A percentile compares a stretch with the other conserved stretches of the same genome.
These are phyloP conservation scores for Trachelus iudaicus DNA, from an alignment of 2,888 invertebrate genomes.

Conservation along the genomic window DNA sequence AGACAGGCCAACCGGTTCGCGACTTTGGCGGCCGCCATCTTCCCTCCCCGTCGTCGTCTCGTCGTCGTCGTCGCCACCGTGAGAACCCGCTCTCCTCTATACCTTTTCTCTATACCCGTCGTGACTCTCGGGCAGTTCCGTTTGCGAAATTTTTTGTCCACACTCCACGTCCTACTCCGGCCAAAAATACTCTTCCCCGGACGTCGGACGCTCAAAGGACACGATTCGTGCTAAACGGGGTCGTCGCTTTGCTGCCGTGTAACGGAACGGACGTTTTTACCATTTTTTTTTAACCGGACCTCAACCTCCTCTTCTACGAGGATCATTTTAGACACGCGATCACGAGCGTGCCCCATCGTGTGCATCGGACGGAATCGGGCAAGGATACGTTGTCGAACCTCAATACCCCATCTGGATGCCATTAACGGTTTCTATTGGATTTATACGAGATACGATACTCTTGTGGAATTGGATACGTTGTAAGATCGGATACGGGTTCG, in stretches of 20 bases:
- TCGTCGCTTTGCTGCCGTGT: constrained; percentile 6
- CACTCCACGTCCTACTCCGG: constrained; percentile 1
- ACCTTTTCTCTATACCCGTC: constrained; percentile 24
- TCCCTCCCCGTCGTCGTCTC: constrained; percentile 47
- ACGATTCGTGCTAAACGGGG: constrained; percentile 9
- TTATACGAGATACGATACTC: neutral
- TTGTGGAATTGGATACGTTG: neutral
- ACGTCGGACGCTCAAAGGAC: constrained; percentile 1
- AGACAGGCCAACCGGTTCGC: constrained; percentile 61
- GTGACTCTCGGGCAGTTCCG: constrained; percentile 33
- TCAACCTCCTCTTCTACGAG: neutral
- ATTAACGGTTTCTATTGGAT: neutral
- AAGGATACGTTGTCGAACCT: neutral
- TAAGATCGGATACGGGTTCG: neutral
- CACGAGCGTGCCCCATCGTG: neutral
- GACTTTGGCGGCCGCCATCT: constrained; percentile 62
- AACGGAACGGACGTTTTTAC: neutral
- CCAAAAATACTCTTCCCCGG: constrained; percentile 10
- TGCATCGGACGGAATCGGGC: neutral
- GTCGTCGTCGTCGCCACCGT: constrained; percentile 42
- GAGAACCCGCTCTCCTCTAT: constrained; percentile 50
- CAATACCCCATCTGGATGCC: neutral
- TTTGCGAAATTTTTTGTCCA: constrained; percentile 24
- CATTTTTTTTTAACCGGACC: neutral
- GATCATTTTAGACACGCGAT: constrained; percentile 1